A percentile compares a stretch with the other conserved stretches of the same genome.
These are phyloP conservation scores for Pseudochirops corinnae DNA, from an alignment of 2,797 vertebrate species.

Conservation along the genomic window DNA sequence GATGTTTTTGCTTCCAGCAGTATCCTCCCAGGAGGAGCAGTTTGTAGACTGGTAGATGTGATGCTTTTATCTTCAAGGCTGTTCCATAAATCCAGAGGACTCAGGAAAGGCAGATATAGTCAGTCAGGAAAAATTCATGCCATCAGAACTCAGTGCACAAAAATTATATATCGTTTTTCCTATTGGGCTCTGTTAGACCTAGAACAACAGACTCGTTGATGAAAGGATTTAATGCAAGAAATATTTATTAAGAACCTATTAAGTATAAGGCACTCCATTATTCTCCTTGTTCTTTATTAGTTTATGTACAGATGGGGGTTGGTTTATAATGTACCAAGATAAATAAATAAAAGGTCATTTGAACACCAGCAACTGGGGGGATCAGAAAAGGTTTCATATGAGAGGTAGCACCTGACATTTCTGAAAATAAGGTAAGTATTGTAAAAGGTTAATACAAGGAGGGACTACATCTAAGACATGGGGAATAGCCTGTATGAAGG, in stretches of 20 bases:
- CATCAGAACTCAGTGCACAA: background rate
- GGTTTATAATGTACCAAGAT: background rate
- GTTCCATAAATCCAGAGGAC: constrained; percentile 8
- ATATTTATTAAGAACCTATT: background rate
- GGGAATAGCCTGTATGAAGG: background rate
- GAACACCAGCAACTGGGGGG: background rate
- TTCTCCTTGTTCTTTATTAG: background rate
- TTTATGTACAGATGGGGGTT: background rate
- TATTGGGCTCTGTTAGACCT: background rate
- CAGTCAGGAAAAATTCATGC: background rate
- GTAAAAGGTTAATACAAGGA: background rate
- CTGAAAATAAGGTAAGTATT: background rate
- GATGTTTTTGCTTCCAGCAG: background rate
- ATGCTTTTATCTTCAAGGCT: background rate
- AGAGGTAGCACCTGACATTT: background rate
- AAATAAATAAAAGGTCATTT: background rate
- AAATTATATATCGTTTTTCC: background rate
- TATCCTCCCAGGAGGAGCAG: background rate
- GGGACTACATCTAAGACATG: background rate
- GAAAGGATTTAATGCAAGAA: background rate
- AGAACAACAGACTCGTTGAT: background rate
- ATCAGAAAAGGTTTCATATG: background rate
- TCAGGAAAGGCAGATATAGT: background rate
- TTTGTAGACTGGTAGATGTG: background rate
- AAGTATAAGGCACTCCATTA: background rate